Percentiles rank a stretch among this genome's conserved stretches.
These are phyloP conservation scores for Nannoperca australis DNA, from an alignment of 2,797 vertebrate species.

Conservation along the genomic window DNA sequence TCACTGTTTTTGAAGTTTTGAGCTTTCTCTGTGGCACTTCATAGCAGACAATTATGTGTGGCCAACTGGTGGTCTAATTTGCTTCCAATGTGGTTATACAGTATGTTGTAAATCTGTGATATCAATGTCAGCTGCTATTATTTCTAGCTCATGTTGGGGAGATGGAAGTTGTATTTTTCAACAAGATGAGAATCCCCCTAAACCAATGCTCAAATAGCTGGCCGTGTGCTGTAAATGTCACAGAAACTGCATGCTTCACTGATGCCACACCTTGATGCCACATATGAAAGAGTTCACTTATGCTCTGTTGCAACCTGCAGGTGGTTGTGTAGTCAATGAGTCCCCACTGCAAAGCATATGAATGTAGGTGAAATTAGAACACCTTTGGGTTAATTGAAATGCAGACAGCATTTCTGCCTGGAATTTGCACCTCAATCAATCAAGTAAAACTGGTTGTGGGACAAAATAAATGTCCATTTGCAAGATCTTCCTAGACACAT, in stretches of 20 bases:
- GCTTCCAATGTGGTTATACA: neutral
- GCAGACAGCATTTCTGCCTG: neutral
- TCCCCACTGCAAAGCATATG: neutral
- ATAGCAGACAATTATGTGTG: neutral
- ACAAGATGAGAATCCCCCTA: neutral
- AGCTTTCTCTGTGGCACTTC: slow-evolving; percentile 1
- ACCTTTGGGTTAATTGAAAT: neutral
- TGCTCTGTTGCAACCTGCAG: neutral
- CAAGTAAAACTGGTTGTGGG: neutral
- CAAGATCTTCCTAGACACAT: neutral
- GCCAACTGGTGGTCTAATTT: neutral
- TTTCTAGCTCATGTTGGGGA: neutral
- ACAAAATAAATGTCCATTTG: neutral
- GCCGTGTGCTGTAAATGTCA: slow-evolving; percentile 25
- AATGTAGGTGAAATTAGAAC: neutral
- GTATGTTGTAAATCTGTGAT: neutral
- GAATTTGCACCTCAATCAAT: neutral
- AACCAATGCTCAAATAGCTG: slow-evolving; percentile 2
- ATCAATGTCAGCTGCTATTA: neutral
- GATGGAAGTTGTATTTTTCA: slow-evolving; percentile 1
- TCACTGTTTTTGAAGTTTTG: neutral
- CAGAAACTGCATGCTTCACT: neutral
- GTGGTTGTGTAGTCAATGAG: neutral
- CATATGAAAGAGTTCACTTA: neutral
- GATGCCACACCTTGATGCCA: neutral